Conservation (phyloP, 2,797 vertebrate genomes). For the Coregonus ussuriensis region DNA sequence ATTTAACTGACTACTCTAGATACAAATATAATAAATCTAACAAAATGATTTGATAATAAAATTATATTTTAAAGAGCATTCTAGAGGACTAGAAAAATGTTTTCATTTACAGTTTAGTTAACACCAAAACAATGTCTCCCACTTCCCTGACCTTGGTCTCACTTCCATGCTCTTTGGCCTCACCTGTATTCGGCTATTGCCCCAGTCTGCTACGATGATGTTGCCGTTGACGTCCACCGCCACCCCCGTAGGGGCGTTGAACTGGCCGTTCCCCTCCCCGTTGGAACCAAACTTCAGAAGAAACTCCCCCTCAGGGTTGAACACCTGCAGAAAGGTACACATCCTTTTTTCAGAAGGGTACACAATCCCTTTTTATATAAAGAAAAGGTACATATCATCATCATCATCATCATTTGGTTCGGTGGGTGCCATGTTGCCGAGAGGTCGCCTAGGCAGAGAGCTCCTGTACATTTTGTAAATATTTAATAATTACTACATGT, state of each 20-base stretch:
- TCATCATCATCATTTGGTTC: too few species aligned
- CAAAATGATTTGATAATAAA: too few species aligned
- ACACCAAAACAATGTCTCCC: neutral
- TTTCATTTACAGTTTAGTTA: too few species aligned
- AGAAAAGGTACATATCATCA: neutral
- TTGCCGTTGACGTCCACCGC: slow-evolving; percentile 95
- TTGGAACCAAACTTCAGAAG: slow-evolving; percentile 97
- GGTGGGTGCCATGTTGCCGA: too few species aligned
- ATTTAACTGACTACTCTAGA: neutral
- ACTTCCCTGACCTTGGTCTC: neutral
- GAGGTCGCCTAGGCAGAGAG: too few species aligned
- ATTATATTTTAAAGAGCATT: too few species aligned
- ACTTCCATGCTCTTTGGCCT: neutral
- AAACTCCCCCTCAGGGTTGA: slow-evolving; percentile 97
- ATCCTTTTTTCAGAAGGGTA: neutral
- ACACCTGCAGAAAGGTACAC: slow-evolving; percentile 78
- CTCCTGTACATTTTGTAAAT: too few species aligned
- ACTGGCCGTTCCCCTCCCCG: slow-evolving; percentile 97
- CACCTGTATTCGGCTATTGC: slow-evolving; percentile 99
- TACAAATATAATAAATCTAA: neutral
- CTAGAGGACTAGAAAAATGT: too few species aligned
- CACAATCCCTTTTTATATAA: neutral
- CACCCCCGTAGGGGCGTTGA: slow-evolving; percentile 98
- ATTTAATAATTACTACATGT: too few species aligned
- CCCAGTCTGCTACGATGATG: slow-evolving; percentile 98